phyloP scores from a whole-genome alignment of 2,113 vertebrate genomes.

The Carollia perspicillata region DNA sequence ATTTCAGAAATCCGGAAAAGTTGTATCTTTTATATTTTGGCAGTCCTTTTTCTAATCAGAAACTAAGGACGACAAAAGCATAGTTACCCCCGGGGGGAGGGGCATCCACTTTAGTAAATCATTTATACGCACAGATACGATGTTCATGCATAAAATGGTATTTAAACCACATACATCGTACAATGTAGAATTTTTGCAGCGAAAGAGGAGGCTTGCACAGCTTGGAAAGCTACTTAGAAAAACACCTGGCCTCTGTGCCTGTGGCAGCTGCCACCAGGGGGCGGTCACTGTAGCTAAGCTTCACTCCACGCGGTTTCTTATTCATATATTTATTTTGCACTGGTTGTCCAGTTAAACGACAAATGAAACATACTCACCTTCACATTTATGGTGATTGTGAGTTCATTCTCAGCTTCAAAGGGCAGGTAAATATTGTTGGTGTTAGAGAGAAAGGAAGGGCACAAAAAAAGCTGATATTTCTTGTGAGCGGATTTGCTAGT shows the following conservation, averaged over 20 bases:
- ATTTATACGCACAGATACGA: background rate
- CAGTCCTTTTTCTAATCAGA: background rate
- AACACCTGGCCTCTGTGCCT: background rate
- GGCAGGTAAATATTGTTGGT: background rate
- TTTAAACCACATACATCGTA: background rate
- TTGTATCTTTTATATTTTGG: background rate
- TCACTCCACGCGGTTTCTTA: background rate
- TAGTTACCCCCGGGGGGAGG: background rate
- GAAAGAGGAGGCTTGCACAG: background rate
- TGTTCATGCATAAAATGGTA: background rate
- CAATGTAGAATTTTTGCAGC: background rate
- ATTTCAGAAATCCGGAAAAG: background rate
- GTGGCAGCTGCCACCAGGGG: constrained; percentile 63
- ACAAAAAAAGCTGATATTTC: constrained; percentile 30
- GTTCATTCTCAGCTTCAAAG: background rate
- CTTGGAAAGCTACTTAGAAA: background rate
- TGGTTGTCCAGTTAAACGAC: background rate
- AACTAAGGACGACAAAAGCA: background rate
- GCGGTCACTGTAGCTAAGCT: background rate
- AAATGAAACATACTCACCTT: background rate
- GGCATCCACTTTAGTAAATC: background rate
- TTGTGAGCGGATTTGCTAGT: background rate
- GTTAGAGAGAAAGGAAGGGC: background rate
- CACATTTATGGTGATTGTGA: background rate
- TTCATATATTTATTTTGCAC: background rate